Evolutionary conservation across 2,113 vertebrate genomes (phyloP).

Genomic region (Cephalopterus ornatus): DNA sequence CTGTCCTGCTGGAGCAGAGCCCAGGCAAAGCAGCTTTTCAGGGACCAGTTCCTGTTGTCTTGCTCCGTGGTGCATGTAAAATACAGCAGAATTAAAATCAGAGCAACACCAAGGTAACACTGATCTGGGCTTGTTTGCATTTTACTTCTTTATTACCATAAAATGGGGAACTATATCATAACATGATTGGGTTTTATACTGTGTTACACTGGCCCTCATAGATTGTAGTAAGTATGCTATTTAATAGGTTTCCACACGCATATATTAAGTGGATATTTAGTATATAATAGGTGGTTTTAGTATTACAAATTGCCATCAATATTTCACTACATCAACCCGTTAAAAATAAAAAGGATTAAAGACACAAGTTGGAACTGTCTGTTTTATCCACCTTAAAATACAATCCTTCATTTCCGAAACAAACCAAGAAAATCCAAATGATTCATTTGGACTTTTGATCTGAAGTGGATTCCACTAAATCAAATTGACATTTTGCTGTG

Average conservation of each 20-base stretch:
- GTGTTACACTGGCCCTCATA: not conserved
- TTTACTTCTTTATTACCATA: not conserved
- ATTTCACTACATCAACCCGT: not conserved
- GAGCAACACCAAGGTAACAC: accelerated
- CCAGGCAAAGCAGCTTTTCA: not conserved
- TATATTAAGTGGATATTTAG: not conserved
- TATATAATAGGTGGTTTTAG: not conserved
- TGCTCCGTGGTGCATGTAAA: not conserved
- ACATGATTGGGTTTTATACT: not conserved
- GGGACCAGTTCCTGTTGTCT: not conserved
- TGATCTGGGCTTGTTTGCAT: not conserved
- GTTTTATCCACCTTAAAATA: not conserved
- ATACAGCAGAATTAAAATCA: not conserved
- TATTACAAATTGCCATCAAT: not conserved
- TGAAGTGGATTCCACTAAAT: not conserved
- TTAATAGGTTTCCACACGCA: not conserved
- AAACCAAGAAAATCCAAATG: not conserved
- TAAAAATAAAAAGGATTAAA: not conserved
- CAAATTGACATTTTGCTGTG: not conserved
- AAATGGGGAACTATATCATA: not conserved
- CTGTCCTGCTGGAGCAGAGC: not conserved
- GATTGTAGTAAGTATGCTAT: not conserved
- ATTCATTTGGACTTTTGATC: not conserved
- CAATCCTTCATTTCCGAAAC: not conserved
- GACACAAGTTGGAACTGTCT: not conserved